Conservation (phyloP, 2,113 vertebrate genomes). For the Acanthochromis polyacanthus region DNA sequence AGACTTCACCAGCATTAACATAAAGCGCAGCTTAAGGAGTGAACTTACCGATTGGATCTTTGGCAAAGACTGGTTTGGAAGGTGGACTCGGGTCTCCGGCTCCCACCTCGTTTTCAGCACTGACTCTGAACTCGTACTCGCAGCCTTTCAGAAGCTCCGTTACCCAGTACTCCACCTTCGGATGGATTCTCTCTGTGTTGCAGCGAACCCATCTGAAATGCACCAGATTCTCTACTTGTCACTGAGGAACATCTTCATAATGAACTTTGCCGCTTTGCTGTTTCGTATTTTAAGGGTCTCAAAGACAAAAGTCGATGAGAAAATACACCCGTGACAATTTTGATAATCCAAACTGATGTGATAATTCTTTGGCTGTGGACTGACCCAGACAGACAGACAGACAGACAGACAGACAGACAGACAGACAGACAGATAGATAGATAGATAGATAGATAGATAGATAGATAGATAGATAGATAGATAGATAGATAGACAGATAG, state of each 20-base stretch:
- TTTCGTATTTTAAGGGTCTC: not conserved
- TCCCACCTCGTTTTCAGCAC: constrained; percentile 96
- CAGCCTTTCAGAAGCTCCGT: constrained; percentile 95
- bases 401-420: too few relatives aligned
- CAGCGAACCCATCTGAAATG: constrained; percentile 77
- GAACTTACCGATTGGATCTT: constrained; percentile 94
- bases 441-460: too few relatives aligned
- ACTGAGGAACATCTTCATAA: not conserved
- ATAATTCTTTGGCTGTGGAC: too few relatives aligned
- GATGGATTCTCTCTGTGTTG: constrained; percentile 90
- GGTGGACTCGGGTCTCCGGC: constrained; percentile 96
- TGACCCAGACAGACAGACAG: too few relatives aligned
- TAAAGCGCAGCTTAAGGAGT: not conserved
- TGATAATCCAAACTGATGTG: too few relatives aligned
- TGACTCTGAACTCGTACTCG: constrained; percentile 97
- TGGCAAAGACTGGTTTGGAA: constrained; percentile 95
- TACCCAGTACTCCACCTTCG: constrained; percentile 91
- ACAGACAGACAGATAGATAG: too few relatives aligned
- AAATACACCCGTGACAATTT: too few relatives aligned
- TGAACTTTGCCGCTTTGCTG: too few relatives aligned
- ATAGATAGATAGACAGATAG: too few relatives aligned
- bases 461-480: too few relatives aligned
- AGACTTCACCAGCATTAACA: not conserved
- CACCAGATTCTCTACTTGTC: not conserved
- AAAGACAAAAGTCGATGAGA: too few relatives aligned